phyloP scores from a whole-genome alignment of 30 jellyfish, hydroid and myxozoan genomes.

The Aurelia aurita region DNA sequence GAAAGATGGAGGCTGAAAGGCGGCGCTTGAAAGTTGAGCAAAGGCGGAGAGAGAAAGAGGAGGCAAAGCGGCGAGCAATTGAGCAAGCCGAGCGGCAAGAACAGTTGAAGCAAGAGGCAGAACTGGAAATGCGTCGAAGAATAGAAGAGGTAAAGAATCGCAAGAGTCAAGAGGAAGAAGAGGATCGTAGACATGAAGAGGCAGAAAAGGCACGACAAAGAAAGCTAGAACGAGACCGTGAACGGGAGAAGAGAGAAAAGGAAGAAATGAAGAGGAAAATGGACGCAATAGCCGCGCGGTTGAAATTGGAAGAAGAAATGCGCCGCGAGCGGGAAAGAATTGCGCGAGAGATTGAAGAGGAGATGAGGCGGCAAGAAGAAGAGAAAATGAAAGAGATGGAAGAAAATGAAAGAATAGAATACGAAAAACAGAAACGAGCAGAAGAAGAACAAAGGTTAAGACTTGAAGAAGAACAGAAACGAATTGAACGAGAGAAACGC shows the following conservation, averaged over 20 bases:
- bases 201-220: slow-evolving; percentile 51
- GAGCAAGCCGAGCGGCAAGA: slow-evolving; percentile 83
- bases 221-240: slow-evolving; percentile 49
- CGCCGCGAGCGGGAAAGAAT: slow-evolving; percentile 73
- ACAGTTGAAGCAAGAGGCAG: slow-evolving; percentile 69
- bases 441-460: slow-evolving; percentile 67
- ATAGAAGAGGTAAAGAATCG: slow-evolving; percentile 62
- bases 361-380: slow-evolving; percentile 71
- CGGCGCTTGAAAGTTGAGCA: slow-evolving; percentile 76
- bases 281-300: slow-evolving; percentile 64
- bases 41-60: slow-evolving; percentile 68
- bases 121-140: slow-evolving; percentile 67
- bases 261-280: slow-evolving; percentile 67
- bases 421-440: slow-evolving; percentile 54
- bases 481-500: slow-evolving; percentile 58
- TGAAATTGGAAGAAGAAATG: slow-evolving; percentile 62
- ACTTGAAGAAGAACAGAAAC: slow-evolving; percentile 70
- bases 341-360: slow-evolving; percentile 76
- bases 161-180: slow-evolving; percentile 70
- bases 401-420: slow-evolving; percentile 69
- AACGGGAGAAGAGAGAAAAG: slow-evolving; percentile 54
- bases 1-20: slow-evolving; percentile 81
- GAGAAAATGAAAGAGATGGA: slow-evolving; percentile 76
- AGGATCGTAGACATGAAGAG: slow-evolving; percentile 52
- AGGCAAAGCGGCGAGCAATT: slow-evolving; percentile 62